Base-by-base conservation (phyloP, 1,140 invertebrate genomes). In the Lethrus apterus region DNA sequence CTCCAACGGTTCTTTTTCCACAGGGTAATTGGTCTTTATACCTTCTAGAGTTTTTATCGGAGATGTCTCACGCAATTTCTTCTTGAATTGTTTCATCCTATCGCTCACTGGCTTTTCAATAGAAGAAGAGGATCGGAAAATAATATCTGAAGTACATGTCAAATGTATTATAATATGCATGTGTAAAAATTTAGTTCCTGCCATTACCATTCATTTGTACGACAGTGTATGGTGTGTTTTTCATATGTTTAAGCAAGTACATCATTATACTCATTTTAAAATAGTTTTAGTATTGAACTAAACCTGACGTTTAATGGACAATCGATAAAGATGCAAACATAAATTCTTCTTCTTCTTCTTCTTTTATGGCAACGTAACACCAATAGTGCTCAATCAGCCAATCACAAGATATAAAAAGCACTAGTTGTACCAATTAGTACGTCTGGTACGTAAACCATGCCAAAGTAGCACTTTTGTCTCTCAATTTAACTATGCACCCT, bases 1-100 rank as follows among this genome's bases (percentile, higher is more conserved):
- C 62, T 82, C 76, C 13, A 94, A 70, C 3, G 90, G 84, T 62
- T 96, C 87, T 60, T 90, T 83, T 67, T 93, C 88, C 64, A 80
- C 77, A 13, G 86, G 84, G 70, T 89, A 83, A 45, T 58, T 58
- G 5, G 31, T 54, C 30, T 55, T 23, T 32, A 53, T 47, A 54
- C 74, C 69, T 13, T 73, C 71, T 47, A 81, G 63, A 58, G 76
- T 74, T 34, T 70, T 70, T 49, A 80, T 69, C 11, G 76, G 71
- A 40, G 79, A 76, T 44, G 74, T 80, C 57, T 77, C 75, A 42
- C 75, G 69, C 26, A 80, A 60, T 59, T 80, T 80, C 59, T 80
- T 76, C 51, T 72, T 68, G 56, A 80, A 79, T 59, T 79, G 77
- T 54, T 69, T 44, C 54, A 65, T 58, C 41, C 63, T 41, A 15